Percentiles rank a stretch among this genome's conserved stretches.
Evolutionary conservation across 2,113 vertebrate genomes (phyloP).

Genomic region (Athene cunicularia): DNA sequence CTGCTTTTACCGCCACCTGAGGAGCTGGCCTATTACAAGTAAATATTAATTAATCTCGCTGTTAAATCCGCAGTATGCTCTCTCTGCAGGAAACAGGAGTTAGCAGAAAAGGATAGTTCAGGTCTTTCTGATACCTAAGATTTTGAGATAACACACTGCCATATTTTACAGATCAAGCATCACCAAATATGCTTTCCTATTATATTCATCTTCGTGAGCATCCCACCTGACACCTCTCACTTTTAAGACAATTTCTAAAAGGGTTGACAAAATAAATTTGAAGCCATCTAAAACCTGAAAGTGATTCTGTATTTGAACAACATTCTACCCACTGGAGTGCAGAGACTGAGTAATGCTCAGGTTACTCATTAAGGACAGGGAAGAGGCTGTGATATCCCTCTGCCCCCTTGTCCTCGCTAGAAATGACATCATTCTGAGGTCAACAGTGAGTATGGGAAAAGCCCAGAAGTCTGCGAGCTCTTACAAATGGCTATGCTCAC

Average conservation of each 20-base stretch:
- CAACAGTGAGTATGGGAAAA: neutral
- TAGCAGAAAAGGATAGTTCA: neutral
- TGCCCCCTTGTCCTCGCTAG: neutral
- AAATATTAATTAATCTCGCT: neutral
- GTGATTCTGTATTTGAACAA: neutral
- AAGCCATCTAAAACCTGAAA: neutral
- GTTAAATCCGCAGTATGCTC: neutral
- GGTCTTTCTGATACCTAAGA: neutral
- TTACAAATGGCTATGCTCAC: neutral
- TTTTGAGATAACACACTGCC: neutral
- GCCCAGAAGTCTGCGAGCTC: neutral
- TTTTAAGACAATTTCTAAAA: neutral
- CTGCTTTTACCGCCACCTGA: neutral
- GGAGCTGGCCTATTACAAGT: neutral
- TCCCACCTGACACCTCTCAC: accelerated
- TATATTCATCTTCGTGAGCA: neutral
- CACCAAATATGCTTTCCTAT: neutral
- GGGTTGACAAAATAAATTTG: neutral
- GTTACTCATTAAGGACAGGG: neutral
- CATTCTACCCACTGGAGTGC: neutral
- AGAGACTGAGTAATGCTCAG: neutral
- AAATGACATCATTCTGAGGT: neutral
- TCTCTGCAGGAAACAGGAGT: neutral
- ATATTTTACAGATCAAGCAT: neutral
- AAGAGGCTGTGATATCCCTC: neutral